Base-by-base conservation (phyloP, 1,140 invertebrate species). In the Conopomorpha cramerella region DNA sequence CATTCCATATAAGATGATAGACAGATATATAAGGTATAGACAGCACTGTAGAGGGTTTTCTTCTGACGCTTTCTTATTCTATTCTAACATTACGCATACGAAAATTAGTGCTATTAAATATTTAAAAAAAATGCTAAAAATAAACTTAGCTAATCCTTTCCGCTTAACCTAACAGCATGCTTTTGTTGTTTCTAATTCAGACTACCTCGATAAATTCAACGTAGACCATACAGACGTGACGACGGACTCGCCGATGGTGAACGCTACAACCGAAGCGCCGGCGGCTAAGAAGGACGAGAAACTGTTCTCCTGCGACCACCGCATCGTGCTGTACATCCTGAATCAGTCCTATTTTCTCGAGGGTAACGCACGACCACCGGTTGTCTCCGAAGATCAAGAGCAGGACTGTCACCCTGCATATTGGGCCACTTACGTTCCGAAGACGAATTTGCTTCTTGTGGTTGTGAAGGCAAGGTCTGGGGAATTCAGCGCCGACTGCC, bases 371-470 rank as follows among this genome's bases (percentile, higher is more conserved):
- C 66, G 68, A 8, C 50, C 61, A 12, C 65, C 61, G 0, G 53
- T 60, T 0, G 52, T 66, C 0, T 48, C 42, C 7, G 54, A 62
- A 12, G 55, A 74, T 16, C 38, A 55, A 18, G 28, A 40, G 4
- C 47, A 54, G 0, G 41, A 47, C 0, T 74, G 65, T 38, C 51
- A 58, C 33, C 64, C 64, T 1, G 49, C 66, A 55, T 81, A 49
- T 54, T 92, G 90, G 71, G 83, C 84, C 8, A 87, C 88, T 53
- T 84, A 84, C 49, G 81, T 90, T 2, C 86, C 87, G 47, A 82
- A 63, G 28, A 72, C 67, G 7, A 95, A 95, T 77, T 72, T 95
- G 31, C 55, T 95, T 7, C 70, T 95, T 28, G 80, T 95, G 2
- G 88, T 92, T 0, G 82, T 91, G 1, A 82, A 90, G 40, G 48